phyloP scores from a whole-genome alignment of 2,113 vertebrate species.

The Campylomormyrus tamandua region DNA sequence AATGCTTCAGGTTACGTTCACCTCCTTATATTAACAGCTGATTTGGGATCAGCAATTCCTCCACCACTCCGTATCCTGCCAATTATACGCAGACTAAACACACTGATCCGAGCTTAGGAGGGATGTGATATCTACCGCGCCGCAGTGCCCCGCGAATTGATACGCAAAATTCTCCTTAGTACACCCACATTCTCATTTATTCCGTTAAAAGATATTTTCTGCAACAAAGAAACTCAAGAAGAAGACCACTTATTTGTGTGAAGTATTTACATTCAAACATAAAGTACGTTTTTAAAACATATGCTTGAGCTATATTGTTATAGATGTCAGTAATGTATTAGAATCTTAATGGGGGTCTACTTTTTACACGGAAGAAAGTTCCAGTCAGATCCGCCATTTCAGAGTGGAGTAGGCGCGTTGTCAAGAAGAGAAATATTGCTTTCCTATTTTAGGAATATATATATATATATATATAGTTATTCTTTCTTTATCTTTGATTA shows the following conservation, averaged over 20 bases:
- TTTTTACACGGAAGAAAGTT: constrained; percentile 50
- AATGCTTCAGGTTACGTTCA: background rate
- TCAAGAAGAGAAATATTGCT: constrained; percentile 22
- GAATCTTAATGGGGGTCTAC: constrained; percentile 42
- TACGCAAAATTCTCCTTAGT: background rate
- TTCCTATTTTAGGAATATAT: background rate
- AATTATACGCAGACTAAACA: background rate
- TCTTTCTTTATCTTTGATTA: background rate
- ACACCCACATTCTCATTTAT: background rate
- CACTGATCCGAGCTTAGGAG: background rate
- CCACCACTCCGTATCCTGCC: too few species aligned
- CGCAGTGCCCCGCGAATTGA: constrained; percentile 31
- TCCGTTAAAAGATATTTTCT: background rate
- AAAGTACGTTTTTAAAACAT: background rate
- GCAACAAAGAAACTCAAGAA: background rate
- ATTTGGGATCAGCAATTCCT: background rate
- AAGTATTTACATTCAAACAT: background rate
- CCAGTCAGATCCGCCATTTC: constrained; percentile 64
- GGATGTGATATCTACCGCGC: background rate
- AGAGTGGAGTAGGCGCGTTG: constrained; percentile 39
- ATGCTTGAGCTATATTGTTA: background rate
- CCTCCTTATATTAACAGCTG: background rate
- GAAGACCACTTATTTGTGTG: background rate
- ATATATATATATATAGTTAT: background rate
- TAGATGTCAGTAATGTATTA: background rate